Evolutionary conservation across 1,140 invertebrate species (phyloP), one percentile per base, ranked within the genome.

Genomic region (Drosophila equinoxialis): DNA sequence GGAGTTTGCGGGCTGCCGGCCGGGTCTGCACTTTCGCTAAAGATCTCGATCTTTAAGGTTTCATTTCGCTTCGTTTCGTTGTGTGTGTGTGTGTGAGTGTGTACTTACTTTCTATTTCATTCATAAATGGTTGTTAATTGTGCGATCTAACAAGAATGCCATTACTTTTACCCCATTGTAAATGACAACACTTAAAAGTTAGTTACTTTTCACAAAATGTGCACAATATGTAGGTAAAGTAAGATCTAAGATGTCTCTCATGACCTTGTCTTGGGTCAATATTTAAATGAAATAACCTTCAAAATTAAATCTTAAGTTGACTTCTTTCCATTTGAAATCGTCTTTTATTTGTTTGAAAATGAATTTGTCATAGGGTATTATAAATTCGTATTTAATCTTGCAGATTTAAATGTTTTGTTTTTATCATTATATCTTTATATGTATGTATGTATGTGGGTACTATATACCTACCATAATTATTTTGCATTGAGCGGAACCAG

Each of bases 41-140:
- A 77, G 75, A 86, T 87, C 75, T 81, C 57, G 65, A 65, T 77
- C 67, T 45, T 63, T 26, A 26, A 51, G 65, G 74, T 82, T 77
- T 82, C 74, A 74, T 74, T 81, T 82, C 61, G 61, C 41, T 39
- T 39, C 37, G 11, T 39, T 39, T 39, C 7, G 35, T 37, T 37
- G 45, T 33, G 45, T 64, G 70, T 69, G 37, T 39, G 37, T 39
- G 37, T 39, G 11, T 39, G 2, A 13, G 37, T 39, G 37, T 39
- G 37, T 68, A 71, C 62, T 68, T 87, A 83, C 82, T 86, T 86
- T 86, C 82, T 86, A 86, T 86, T 86, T 86, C 82, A 86, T 86
- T 86, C 83, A 87, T 59, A 37, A 59, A 71, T 68, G 64, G 76
- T 77, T 71, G 76, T 77, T 71, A 68, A 70, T 77, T 77, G 55